These are phyloP conservation scores for Eonycteris spelaea DNA, from an alignment of 2,113 vertebrate species.

Conservation along the genomic window DNA sequence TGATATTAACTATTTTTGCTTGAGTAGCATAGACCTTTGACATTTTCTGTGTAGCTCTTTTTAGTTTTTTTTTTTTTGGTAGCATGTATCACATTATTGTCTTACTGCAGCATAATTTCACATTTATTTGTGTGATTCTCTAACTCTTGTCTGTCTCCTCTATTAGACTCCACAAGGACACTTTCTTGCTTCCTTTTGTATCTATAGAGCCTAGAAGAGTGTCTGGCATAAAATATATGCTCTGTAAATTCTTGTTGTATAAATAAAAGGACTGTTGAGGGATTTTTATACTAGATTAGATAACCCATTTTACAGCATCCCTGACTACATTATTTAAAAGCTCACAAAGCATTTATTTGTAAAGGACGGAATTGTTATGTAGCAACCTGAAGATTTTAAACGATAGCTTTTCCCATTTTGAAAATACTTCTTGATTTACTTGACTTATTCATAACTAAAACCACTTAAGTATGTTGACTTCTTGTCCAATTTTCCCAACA, in stretches of 20 bases:
- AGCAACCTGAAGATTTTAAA: neutral
- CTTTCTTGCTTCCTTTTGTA: neutral
- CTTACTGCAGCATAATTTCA: neutral
- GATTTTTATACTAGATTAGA: neutral
- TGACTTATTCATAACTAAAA: conserved; percentile 16
- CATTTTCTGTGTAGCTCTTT: neutral
- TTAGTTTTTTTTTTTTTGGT: neutral
- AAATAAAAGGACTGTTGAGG: neutral
- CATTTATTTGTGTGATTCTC: neutral
- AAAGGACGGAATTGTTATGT: neutral
- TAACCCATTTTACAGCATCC: neutral
- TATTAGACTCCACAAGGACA: neutral
- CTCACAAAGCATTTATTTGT: neutral
- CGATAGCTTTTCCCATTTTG: neutral
- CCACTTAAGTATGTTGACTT: neutral
- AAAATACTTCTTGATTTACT: conserved; percentile 18
- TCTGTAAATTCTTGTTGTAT: neutral
- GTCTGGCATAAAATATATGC: neutral
- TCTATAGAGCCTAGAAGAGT: neutral
- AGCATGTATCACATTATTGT: neutral
- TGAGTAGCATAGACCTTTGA: neutral
- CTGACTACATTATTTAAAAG: neutral
- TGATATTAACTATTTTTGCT: neutral
- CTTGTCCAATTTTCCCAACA: neutral
- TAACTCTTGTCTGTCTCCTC: neutral